Evolutionary conservation across 2,113 vertebrate species (phyloP).

Genomic region (Python bivittatus): DNA sequence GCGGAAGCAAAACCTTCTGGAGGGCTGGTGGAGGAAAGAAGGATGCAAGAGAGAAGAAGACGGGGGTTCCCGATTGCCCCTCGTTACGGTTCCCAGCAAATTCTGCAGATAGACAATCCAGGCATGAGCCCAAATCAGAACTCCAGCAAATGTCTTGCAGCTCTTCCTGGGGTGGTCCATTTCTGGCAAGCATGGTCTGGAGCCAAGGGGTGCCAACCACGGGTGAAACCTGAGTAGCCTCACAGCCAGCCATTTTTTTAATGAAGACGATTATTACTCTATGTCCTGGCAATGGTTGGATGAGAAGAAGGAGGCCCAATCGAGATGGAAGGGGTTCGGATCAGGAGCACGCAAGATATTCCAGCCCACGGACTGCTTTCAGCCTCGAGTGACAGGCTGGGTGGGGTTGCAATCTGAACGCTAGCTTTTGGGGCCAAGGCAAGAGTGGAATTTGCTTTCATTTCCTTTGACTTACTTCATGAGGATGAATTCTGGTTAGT

Average conservation of each 20-base stretch:
- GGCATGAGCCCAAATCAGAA: no score
- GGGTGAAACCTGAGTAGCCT: conserved; percentile 19
- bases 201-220: not conserved
- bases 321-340: no score
- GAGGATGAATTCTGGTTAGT: no score
- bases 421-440: no score
- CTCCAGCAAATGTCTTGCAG: not conserved
- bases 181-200: not conserved
- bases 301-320: not conserved
- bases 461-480: no score
- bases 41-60: not conserved
- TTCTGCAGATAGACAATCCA: no score
- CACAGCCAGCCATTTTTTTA: not conserved
- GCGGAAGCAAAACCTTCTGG: not conserved
- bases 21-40: not conserved
- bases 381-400: no score
- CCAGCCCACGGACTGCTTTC: no score
- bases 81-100: not conserved
- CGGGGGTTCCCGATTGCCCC: not conserved
- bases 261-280: not conserved
- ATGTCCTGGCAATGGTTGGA: not conserved
- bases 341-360: no score
- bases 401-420: no score
- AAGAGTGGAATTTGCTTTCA: no score
- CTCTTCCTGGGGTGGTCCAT: no score